Evolutionary conservation across 2,888 invertebrate genomes (phyloP), one percentile per base, ranked within the genome.

Genomic region (Rosalia funebris): DNA sequence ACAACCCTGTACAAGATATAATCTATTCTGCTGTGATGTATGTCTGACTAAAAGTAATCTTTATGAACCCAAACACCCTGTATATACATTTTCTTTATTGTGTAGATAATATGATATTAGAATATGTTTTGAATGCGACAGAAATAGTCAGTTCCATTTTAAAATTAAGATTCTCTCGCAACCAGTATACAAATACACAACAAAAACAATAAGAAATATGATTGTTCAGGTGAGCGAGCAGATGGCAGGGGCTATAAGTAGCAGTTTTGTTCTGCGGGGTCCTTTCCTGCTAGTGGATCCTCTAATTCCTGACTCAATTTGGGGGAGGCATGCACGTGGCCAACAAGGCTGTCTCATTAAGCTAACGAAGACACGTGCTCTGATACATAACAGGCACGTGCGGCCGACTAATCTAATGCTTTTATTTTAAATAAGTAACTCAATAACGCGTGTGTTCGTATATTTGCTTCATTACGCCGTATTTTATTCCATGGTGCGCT

Each of bases 341-440:
- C 70, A 61, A 68, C 71, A 70, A 75, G 73, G 69, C 73, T 72
- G 76, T 75, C 76, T 77, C 77, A 77, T 77, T 77, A 77, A 75
- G 69, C 75, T 77, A 77, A 77, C 77, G 77, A 77, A 77, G 77
- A 71, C 77, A 77, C 77, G 77, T 77, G 77, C 72, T 68, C 46
- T 57, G 62, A 65, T 67, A 68, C 70, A 66, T 57, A 67, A 56
- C 62, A 66, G 55, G 68, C 75, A 74, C 73, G 75, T 74, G 73
- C 72, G 52, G 52, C 48, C 44, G 46, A 59, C 41, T 57, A 52
- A 48, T 60, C 63, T 66, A 68, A 68, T 67, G 65, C 69, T 61
- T 60, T 59, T 46, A 46, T 41, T 62, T 65, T 60, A 66, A 68
- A 68, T 68, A 65, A 68, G 63, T 68, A 68, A 70, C 65, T 66